These are phyloP conservation scores for Aplidium turbinatum DNA, from an alignment of 23 tunicate genomes.

Conservation along the genomic window DNA sequence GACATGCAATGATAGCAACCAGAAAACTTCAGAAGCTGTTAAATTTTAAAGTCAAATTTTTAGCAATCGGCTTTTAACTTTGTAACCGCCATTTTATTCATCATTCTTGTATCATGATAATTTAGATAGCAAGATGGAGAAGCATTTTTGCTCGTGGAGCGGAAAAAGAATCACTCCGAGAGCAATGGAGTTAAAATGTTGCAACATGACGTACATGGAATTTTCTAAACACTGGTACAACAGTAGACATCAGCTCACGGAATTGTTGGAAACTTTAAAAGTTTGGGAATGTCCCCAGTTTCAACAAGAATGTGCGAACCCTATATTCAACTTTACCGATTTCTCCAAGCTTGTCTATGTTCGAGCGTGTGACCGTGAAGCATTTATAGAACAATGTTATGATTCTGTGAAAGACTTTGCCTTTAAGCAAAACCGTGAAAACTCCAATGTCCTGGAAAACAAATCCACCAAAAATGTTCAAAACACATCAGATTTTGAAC, in stretches of 20 bases:
- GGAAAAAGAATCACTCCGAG: neutral
- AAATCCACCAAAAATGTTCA: neutral
- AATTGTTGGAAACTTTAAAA: conserved; percentile 3
- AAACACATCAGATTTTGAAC: neutral
- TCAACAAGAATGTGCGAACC: conserved; percentile 3
- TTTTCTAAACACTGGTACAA: conserved; percentile 21
- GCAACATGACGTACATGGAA: neutral
- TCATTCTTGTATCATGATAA: too few species aligned
- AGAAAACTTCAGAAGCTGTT: too few species aligned
- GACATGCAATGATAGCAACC: too few species aligned
- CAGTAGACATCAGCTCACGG: conserved; percentile 12
- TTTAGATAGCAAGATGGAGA: too few species aligned
- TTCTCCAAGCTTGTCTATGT: neutral
- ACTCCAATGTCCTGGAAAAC: too few species aligned
- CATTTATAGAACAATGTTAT: conserved; percentile 1
- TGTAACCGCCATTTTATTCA: too few species aligned
- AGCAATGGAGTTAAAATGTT: neutral
- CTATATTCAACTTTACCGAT: neutral
- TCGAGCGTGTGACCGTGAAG: neutral
- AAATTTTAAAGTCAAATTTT: too few species aligned
- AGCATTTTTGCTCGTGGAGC: neutral
- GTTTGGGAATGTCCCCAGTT: conserved; percentile 17
- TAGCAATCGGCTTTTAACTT: too few species aligned
- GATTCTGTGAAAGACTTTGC: neutral
- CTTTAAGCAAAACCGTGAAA: too few species aligned